Percentiles rank a stretch among this genome's conserved stretches.
Evolutionary conservation across 1,140 invertebrate genomes (phyloP).

Genomic region (Wasmannia auropunctata): DNA sequence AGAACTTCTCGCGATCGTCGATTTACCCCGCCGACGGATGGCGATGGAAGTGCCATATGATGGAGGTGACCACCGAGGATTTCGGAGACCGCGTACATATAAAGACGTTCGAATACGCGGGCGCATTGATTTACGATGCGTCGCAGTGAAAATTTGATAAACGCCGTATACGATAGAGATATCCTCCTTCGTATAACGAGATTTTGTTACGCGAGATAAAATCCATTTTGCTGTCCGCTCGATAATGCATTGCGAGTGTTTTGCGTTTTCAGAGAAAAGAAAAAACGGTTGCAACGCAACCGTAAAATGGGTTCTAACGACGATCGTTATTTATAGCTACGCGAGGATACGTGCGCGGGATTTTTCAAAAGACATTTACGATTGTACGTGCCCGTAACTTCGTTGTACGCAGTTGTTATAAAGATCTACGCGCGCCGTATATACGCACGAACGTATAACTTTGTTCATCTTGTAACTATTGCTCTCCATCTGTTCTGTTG

Average conservation of each 20-base stretch:
- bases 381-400: not conserved
- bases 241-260: slow-evolving; percentile 5
- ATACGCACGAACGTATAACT: not conserved
- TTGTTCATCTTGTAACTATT: not conserved
- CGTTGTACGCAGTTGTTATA: too few species aligned
- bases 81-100: not conserved
- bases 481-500: not conserved
- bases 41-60: not conserved
- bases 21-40: not conserved
- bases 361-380: slow-evolving; percentile 23
- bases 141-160: slow-evolving; percentile 16
- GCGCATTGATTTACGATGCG: not conserved
- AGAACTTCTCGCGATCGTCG: not conserved
- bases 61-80: not conserved
- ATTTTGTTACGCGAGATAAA: slow-evolving; percentile 1
- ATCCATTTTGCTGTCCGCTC: not conserved
- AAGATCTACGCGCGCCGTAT: not conserved
- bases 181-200: too few species aligned
- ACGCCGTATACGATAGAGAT: not conserved
- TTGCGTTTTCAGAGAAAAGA: not conserved
- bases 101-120: too few species aligned
- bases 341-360: not conserved
- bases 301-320: slow-evolving; percentile 23
- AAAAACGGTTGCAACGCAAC: not conserved
- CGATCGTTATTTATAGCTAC: slow-evolving; percentile 28